Evolutionary conservation across 2,888 invertebrate species (phyloP), one percentile per base, ranked within the genome.

Genomic region (Oegoconia quadripuncta): DNA sequence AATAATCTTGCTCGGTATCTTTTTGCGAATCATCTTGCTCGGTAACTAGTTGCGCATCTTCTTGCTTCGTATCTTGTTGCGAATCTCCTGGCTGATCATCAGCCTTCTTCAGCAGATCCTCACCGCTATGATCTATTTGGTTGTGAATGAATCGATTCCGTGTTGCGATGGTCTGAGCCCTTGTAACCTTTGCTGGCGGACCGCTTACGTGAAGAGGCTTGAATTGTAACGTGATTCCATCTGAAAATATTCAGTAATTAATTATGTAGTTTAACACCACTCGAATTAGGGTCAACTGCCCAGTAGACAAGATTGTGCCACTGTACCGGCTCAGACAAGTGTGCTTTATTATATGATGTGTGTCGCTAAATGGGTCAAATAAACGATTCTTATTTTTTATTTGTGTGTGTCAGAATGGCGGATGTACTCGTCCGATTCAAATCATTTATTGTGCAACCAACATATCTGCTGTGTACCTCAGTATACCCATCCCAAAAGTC

Each of bases 171-270:
- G 27, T 14, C 6, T 34, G 27, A 8, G 1, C 17, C 8, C 11
- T 29, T 15, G 25, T n/a, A 7, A 36, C 7, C n/a, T 37, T 37
- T 13, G 32, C 40, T 22, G 34, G 43, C 0, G 50, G 46, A 1
- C 55, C 51, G 7, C 23, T 32, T 5, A 55, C 7, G 15, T 56
- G 44, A 20, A 58, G 17, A 6, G 55, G 48, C 42, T 42, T 52
- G 29, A 59, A 48, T 6, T 13, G 20, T 8, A 55, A n/a, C 0
- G 28, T 37, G 3, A 37, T 7, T 13, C 37, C 41, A 23, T 42
- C 55, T 55, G 48, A 15, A 44, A 34, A 16, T 3, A 23, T 6
- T 6, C 7, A n/a, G 2, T 9, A 3, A 27, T 27, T 27, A 1
- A 13, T 27, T 13, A 5, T n/a, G 11, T 26, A 1, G 9, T 1